Conservation (phyloP, 2,113 vertebrate species). For the Etheostoma spectabile region DNA sequence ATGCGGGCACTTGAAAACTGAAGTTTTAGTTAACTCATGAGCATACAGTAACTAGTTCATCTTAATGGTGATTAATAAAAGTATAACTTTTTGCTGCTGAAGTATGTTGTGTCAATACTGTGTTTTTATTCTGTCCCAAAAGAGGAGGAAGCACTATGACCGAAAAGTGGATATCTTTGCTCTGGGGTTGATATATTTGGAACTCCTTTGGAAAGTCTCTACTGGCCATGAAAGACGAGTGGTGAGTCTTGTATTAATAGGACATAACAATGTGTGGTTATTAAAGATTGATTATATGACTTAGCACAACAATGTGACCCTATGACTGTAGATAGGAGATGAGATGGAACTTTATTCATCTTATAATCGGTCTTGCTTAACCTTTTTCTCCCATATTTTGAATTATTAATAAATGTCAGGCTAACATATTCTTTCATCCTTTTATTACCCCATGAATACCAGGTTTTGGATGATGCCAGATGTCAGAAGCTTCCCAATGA, state of each 20-base stretch:
- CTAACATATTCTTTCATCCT: background rate
- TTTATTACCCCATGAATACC: slow-evolving; percentile 6
- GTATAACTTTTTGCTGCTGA: background rate
- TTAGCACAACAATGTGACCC: too few relatives aligned
- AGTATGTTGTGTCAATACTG: background rate
- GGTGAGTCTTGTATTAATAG: slow-evolving; percentile 59
- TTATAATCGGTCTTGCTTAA: background rate
- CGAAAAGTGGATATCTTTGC: slow-evolving; percentile 90
- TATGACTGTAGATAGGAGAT: background rate
- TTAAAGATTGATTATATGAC: too few relatives aligned
- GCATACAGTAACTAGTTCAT: background rate
- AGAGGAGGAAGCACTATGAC: slow-evolving; percentile 59
- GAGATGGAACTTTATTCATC: background rate
- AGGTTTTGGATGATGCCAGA: slow-evolving; percentile 56
- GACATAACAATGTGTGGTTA: background rate
- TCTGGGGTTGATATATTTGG: slow-evolving; percentile 89
- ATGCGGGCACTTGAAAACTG: background rate
- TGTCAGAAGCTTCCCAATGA: slow-evolving; percentile 38
- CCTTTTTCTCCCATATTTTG: background rate
- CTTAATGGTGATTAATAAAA: background rate
- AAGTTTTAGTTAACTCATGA: background rate
- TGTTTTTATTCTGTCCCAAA: slow-evolving; percentile 37
- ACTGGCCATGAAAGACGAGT: slow-evolving; percentile 13
- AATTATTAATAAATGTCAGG: background rate
- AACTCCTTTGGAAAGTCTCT: slow-evolving; percentile 80